A percentile compares a stretch with the other conserved stretches of the same genome.
Conservation (phyloP, 2,888 invertebrate species). For the Rotaria macrura region DNA sequence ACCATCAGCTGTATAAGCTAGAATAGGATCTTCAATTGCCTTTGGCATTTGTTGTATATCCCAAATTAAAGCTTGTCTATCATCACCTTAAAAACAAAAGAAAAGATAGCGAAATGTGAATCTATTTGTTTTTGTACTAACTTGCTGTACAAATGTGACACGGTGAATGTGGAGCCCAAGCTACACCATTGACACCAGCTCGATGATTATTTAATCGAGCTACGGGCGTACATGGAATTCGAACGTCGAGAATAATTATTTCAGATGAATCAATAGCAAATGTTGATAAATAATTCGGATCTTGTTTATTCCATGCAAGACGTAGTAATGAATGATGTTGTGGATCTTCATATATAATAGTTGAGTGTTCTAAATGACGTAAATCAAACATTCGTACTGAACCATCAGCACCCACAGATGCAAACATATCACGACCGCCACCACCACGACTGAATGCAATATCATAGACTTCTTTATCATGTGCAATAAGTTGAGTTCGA, state of each 20-base stretch:
- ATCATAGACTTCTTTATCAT: conserved; percentile 98
- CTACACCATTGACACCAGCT: conserved; percentile 95
- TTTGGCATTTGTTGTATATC: conserved; percentile 99
- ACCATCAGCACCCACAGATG: conserved; percentile 95
- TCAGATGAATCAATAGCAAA: conserved; percentile 99
- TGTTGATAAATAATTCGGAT: conserved; percentile 95
- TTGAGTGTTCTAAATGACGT: conserved; percentile 94
- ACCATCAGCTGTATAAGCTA: conserved; percentile 87
- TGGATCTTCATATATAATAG: conserved; percentile 97
- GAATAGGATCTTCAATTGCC: conserved; percentile 95
- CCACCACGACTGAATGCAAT: conserved; percentile 95
- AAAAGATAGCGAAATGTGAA: not conserved
- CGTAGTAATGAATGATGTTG: conserved; percentile 82
- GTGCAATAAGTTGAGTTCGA: conserved; percentile 93
- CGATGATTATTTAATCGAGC: conserved; percentile 92
- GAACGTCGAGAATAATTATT: conserved; percentile 89
- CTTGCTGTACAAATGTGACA: conserved; percentile 65
- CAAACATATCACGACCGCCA: conserved; percentile 96
- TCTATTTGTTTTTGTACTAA: not conserved
- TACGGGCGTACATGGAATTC: conserved; percentile 94
- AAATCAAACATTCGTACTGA: conserved; percentile 96
- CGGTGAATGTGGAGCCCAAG: conserved; percentile 98
- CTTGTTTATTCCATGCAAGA: conserved; percentile 97
- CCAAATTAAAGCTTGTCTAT: conserved; percentile 99
- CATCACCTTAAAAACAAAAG: conserved; percentile 83